Evolutionary conservation across 2,888 invertebrate species (phyloP), one percentile per base, ranked within the genome.

Genomic region (Conistra vaccinii): DNA sequence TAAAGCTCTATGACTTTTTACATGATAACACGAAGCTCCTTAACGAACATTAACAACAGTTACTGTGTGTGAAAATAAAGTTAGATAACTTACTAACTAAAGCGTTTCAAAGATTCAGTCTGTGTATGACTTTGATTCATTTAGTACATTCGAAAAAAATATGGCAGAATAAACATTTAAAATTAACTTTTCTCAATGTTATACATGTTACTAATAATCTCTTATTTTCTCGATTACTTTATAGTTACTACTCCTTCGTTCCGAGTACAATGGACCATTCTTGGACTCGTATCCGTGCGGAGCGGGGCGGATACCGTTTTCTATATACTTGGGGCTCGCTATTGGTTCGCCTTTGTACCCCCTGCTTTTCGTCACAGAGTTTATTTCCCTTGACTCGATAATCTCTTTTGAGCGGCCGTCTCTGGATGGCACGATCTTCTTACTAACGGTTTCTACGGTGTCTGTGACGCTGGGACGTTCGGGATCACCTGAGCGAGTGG

Each of bases 321-420:
- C 97, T 72, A 97, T 96, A 89, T 97, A 97, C 88, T 97, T 97
- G 23, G 96, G 88, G 83, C 92, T 94, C 17, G 94, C 85, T 78
- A 95, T 87, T 51, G 96, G 95, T 83, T 97, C 97, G 20, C 94
- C 94, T 87, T 97, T 95, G 88, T 96, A 97, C 9, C 95, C 95
- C 80, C 97, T 95, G 90, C 97, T 97, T 89, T 97, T 97, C 35
- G 98, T 98, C 63, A 98, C 97, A 4, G 97, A 97, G 90, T 97
- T 98, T 14, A 97, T 97, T 93, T 98, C 98, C 73, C 97, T 97
- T 1, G 98, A 97, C 90, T 98, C 97, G 65, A 98, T 97, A 57
- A 98, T 97, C 92, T 98, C 97, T 86, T 97, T 96, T 12, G 97
- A 95, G 42, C 97, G 96, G 0, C 98, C 97, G 88, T 97, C 97